Conservation (phyloP, 2,113 vertebrate genomes). For the Strigops habroptila region DNA sequence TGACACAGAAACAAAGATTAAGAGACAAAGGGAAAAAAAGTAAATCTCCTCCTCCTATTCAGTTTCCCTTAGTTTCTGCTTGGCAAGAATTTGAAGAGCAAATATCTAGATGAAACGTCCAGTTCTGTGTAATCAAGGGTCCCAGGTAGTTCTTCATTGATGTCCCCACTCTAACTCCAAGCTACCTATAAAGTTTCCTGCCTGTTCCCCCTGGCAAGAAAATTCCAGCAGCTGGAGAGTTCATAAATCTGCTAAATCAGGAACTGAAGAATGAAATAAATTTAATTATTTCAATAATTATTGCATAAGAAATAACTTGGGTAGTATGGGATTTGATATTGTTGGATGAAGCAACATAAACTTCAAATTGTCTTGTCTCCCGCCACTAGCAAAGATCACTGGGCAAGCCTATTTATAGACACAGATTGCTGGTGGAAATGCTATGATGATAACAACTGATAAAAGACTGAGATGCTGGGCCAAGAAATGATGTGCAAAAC, state of each 20-base stretch:
- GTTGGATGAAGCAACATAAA: not conserved
- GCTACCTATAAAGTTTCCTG: not conserved
- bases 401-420: not conserved
- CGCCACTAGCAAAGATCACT: not conserved
- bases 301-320: not conserved
- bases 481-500: not conserved
- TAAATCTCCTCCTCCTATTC: not conserved
- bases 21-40: not conserved
- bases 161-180: not conserved
- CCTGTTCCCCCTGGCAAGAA: not conserved
- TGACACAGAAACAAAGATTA: not conserved
- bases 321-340: not conserved
- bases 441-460: not conserved
- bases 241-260: not conserved
- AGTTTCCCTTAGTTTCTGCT: not conserved
- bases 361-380: not conserved
- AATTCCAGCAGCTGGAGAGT: not conserved
- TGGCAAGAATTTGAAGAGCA: not conserved
- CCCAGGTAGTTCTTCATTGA: not conserved
- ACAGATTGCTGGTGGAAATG: not conserved
- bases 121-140: not conserved
- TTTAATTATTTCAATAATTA: not conserved
- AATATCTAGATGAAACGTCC: not conserved
- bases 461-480: not conserved
- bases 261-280: not conserved